Evolutionary conservation across 2,888 invertebrate species (phyloP).

Genomic region (Tribolium freemani): DNA sequence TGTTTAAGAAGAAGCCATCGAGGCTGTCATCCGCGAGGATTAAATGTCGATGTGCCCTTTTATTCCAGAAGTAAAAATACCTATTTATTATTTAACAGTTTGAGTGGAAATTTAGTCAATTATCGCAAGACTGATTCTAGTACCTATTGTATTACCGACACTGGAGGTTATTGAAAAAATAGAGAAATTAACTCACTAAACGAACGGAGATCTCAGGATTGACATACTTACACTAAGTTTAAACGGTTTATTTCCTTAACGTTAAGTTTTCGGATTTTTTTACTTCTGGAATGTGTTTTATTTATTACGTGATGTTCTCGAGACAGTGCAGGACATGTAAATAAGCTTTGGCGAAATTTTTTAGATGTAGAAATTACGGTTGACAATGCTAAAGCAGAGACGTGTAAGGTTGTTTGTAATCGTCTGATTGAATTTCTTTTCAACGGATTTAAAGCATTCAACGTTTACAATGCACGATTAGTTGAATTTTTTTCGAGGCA

Average conservation of each 20-base stretch:
- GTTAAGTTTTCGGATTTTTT: conserved; percentile 9
- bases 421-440: conserved; percentile 40
- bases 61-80: conserved; percentile 48
- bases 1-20: conserved; percentile 9
- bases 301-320: conserved; percentile 34
- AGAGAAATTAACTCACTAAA: conserved; percentile 19
- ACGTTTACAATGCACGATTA: conserved; percentile 32
- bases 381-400: conserved; percentile 30
- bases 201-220: conserved; percentile 39
- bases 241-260: conserved; percentile 23
- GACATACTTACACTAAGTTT: conserved; percentile 32
- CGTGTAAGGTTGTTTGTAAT: conserved; percentile 43
- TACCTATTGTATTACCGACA: conserved; percentile 38
- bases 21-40: conserved; percentile 35
- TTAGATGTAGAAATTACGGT: conserved; percentile 32
- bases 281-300: conserved; percentile 43
- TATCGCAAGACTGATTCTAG: conserved; percentile 44
- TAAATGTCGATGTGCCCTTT: conserved; percentile 39
- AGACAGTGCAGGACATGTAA: conserved; percentile 34
- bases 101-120: conserved; percentile 46
- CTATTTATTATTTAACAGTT: conserved; percentile 15
- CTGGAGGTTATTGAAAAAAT: conserved; percentile 11
- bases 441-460: conserved; percentile 13
- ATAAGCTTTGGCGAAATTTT: conserved; percentile 44
- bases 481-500: conserved; percentile 36